Base-by-base conservation (phyloP, 2,797 vertebrate genomes). In the Pseudomugil gertrudae region DNA sequence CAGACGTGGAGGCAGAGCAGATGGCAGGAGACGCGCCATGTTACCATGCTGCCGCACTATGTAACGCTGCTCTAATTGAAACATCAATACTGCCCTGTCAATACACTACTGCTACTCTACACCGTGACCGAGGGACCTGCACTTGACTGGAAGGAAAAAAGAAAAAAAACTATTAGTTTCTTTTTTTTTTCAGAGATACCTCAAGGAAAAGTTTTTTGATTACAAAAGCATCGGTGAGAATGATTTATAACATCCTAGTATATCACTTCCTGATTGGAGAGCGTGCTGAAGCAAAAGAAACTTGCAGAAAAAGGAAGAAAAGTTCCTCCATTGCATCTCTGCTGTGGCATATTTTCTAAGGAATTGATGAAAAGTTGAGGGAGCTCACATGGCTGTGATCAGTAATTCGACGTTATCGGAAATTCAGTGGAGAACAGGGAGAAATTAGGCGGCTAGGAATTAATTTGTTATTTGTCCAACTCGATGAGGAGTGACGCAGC, bases 21-120 rank as follows among this genome's bases (percentile, higher is more conserved):
- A 94, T 94, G 93, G 92, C 89, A 73, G 89, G 90, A 92, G 92
- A 90, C 83, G 84, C 88, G 82, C 84, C 78, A 81, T 87, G 91
- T 93, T 93, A 88, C 90, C 88, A 87, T 75, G 90, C 90, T 86
- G 89, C 81, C 62, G 86, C 87, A 78, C 90, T 84, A 91, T 90
- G 93, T 94, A 92, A 92, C 88, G 81, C 77, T 62, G 72, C 86
- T 90, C 88, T 94, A 94, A 94, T 93, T 94, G 91, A 94, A 94
- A 94, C 92, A 94, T 94, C 92, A 94, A 93, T 93, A 93, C 87
- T 80, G 84, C 59, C 79, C 88, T 88, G 90, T 91, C 92, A 90
- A 92, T 92, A 92, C 77, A 76, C 88, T 68, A 86, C 72, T 56
- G 85, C 84, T 87, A 80, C 86, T 88, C 82, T 80, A 86, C 87